phyloP scores from a whole-genome alignment of 37 sponge, comb jelly and placozoan species.

The Oscarella lobularis region DNA sequence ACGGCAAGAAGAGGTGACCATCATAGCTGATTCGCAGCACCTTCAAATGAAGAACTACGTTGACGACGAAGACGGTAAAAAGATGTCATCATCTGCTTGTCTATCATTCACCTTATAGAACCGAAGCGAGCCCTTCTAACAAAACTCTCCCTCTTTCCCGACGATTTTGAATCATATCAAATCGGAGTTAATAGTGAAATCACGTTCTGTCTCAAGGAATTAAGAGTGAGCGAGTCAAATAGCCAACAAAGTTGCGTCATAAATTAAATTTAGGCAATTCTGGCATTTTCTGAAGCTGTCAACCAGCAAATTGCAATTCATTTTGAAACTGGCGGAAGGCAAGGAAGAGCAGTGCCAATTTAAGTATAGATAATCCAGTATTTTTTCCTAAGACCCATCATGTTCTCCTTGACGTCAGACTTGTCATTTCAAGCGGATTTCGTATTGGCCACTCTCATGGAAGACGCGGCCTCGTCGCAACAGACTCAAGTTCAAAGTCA shows the following conservation, averaged over 20 bases:
- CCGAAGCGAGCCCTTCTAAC: conserved; percentile 15
- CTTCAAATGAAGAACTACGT: conserved; percentile 40
- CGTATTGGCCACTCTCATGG: conserved; percentile 72
- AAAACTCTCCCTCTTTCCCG: conserved; percentile 42
- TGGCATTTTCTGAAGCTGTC: conserved; percentile 49
- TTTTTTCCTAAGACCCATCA: conserved; percentile 32
- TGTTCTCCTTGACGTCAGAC: conserved; percentile 36
- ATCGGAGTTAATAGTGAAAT: conserved; percentile 32
- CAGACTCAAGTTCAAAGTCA: too few species aligned
- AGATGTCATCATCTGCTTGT: conserved; percentile 2
- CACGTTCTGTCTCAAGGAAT: conserved; percentile 77
- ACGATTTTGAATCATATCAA: conserved; percentile 64
- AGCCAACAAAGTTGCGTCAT: neutral
- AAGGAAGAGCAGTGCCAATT: conserved; percentile 7
- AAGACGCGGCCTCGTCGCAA: neutral
- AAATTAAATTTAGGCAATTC: conserved; percentile 37
- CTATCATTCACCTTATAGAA: too few species aligned
- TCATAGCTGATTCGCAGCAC: conserved; percentile 17
- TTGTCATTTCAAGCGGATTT: conserved; percentile 48
- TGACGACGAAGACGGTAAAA: conserved; percentile 35
- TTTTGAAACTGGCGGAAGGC: conserved; percentile 68
- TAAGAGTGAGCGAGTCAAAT: conserved; percentile 32
- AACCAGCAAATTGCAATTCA: conserved; percentile 26
- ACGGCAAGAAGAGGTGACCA: conserved; percentile 52
- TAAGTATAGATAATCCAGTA: neutral